Evolutionary conservation across 2,797 vertebrate genomes (phyloP).

Genomic region (Pelodytes ibericus): DNA sequence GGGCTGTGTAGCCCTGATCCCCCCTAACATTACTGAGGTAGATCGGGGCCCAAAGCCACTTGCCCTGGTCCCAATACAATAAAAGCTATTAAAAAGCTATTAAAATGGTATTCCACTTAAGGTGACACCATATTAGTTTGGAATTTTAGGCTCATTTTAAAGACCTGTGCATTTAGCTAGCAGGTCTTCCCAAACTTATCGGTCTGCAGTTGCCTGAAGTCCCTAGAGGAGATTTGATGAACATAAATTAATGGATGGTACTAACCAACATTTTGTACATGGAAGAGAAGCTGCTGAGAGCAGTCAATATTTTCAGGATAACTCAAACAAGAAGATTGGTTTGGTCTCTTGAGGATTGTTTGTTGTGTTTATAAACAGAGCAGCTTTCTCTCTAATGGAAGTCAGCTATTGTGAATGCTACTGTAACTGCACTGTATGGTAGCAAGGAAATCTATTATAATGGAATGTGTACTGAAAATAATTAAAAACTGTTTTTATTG

Average conservation of each 20-base stretch:
- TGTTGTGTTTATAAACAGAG: slow-evolving; percentile 8
- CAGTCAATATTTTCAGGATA: slow-evolving; percentile 37
- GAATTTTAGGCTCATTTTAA: too few species aligned
- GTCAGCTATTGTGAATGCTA: not conserved
- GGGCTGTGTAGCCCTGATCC: too few species aligned
- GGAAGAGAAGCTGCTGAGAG: slow-evolving; percentile 27
- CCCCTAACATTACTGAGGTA: too few species aligned
- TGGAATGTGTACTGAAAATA: not conserved
- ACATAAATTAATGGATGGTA: slow-evolving; percentile 42
- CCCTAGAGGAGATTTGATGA: slow-evolving; percentile 17
- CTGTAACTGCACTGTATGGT: not conserved
- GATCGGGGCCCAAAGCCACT: too few species aligned
- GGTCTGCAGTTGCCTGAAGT: too few species aligned
- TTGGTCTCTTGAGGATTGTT: slow-evolving; percentile 7
- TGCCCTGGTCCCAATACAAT: too few species aligned
- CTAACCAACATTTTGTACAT: slow-evolving; percentile 41
- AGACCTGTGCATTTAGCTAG: too few species aligned
- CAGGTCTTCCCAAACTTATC: too few species aligned
- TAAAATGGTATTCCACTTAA: too few species aligned
- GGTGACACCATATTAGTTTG: too few species aligned
- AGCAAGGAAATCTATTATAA: not conserved
- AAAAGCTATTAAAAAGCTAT: too few species aligned
- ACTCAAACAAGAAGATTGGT: slow-evolving; percentile 16
- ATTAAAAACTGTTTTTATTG: too few species aligned
- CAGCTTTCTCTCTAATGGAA: slow-evolving; percentile 6